Percentiles rank a stretch among this genome's conserved stretches.
phyloP scores from a whole-genome alignment of 2,113 vertebrate genomes.

The Erinaceus europaeus region DNA sequence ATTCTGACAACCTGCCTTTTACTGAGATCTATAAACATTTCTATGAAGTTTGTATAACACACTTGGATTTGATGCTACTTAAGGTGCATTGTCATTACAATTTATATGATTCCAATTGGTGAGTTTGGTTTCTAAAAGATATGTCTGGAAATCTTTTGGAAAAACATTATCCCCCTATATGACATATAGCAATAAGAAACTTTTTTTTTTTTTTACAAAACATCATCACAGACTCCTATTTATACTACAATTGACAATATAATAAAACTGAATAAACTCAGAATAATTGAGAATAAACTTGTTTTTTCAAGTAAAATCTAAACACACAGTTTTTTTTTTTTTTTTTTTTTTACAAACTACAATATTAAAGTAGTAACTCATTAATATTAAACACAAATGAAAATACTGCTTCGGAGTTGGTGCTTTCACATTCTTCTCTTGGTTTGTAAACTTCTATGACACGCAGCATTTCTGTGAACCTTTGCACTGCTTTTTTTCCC shows the following conservation, averaged over 20 bases:
- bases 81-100: neutral
- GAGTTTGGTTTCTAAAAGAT: neutral
- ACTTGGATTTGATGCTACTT: neutral
- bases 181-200: neutral
- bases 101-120: neutral
- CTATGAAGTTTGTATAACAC: neutral
- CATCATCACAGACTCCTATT: neutral
- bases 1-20: slow-evolving; percentile 39
- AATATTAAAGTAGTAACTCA: neutral
- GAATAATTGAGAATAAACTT: neutral
- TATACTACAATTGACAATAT: neutral
- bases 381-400: neutral
- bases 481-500: neutral
- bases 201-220: neutral
- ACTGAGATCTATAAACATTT: neutral
- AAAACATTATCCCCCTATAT: neutral
- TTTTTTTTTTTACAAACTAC: neutral
- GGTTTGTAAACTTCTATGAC: neutral
- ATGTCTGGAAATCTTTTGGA: neutral
- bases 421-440: accelerated
- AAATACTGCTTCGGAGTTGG: neutral
- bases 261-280: neutral
- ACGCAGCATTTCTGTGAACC: neutral
- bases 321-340: no score
- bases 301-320: neutral